A percentile compares a stretch with the other conserved stretches of the same genome.
These are phyloP conservation scores for Scrobipalpa costella DNA, from an alignment of 2,888 invertebrate species.

Conservation along the genomic window DNA sequence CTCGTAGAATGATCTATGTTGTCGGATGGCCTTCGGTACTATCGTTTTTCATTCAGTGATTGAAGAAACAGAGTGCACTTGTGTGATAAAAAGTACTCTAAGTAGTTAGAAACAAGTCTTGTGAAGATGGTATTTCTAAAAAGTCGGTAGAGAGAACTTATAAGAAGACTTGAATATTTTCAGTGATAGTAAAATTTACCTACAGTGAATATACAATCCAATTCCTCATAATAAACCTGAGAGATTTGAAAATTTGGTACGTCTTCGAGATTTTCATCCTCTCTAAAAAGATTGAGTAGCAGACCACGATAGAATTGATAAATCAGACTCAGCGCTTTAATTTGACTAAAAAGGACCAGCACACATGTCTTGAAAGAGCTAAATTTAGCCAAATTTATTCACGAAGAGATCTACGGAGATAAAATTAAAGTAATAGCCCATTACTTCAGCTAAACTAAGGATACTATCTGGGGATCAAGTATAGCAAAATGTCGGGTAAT, in stretches of 20 bases:
- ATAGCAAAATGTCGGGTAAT: conserved; percentile 19
- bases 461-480: conserved; percentile 16
- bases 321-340: neutral
- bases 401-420: conserved; percentile 25
- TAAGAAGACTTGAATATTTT: neutral
- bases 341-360: neutral
- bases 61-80: no score
- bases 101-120: no score
- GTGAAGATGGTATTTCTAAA: no score
- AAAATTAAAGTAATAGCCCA: conserved; percentile 38
- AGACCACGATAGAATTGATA: neutral
- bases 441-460: conserved; percentile 28
- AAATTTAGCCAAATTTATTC: conserved; percentile 13
- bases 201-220: neutral
- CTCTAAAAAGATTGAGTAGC: neutral
- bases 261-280: neutral
- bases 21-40: no score
- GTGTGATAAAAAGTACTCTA: no score
- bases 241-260: neutral
- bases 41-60: no score
- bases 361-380: conserved; percentile 14
- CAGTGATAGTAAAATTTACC: neutral
- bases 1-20: no score
- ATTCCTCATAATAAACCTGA: neutral
- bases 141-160: no score